These are phyloP conservation scores for Pampus argenteus DNA, from an alignment of 2,797 vertebrate genomes.

Conservation along the genomic window DNA sequence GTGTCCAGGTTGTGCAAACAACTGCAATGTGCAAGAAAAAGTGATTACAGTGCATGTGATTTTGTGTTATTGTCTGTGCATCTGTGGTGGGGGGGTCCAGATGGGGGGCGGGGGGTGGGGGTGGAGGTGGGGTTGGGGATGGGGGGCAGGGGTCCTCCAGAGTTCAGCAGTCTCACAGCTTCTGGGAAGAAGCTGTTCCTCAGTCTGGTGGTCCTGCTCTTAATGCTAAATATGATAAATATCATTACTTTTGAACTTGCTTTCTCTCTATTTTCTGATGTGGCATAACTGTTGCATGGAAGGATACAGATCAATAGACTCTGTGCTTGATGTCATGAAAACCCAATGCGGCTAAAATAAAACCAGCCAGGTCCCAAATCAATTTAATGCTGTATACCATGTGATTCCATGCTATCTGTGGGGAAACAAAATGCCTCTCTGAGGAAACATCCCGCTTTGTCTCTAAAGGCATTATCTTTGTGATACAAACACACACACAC, in stretches of 20 bases:
- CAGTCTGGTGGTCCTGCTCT: no score
- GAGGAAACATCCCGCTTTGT: conserved; percentile 25
- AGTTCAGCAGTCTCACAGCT: no score
- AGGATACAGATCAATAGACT: conserved; percentile 34
- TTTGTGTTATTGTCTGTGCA: no score
- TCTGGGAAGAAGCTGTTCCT: no score
- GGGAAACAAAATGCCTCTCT: conserved; percentile 42
- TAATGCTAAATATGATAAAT: no score
- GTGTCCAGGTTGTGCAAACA: no score
- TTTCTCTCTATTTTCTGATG: conserved; percentile 22
- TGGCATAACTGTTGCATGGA: conserved; percentile 10
- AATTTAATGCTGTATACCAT: conserved; percentile 36
- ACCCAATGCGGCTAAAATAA: conserved; percentile 24
- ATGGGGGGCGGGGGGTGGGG: no score
- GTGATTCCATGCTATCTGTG: conserved; percentile 37
- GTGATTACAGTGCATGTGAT: no score
- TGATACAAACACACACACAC: conserved; percentile 28
- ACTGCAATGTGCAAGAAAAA: no score
- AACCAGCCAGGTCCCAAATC: conserved; percentile 41
- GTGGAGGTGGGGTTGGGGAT: no score
- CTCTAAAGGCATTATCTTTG: conserved; percentile 37
- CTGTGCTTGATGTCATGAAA: conserved; percentile 36
- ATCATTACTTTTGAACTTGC: not conserved
- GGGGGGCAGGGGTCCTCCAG: no score
- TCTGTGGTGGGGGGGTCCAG: no score